Percentiles rank a stretch among this genome's conserved stretches.
Conservation (phyloP, 2,113 vertebrate species). For the Nesoenas mayeri region DNA sequence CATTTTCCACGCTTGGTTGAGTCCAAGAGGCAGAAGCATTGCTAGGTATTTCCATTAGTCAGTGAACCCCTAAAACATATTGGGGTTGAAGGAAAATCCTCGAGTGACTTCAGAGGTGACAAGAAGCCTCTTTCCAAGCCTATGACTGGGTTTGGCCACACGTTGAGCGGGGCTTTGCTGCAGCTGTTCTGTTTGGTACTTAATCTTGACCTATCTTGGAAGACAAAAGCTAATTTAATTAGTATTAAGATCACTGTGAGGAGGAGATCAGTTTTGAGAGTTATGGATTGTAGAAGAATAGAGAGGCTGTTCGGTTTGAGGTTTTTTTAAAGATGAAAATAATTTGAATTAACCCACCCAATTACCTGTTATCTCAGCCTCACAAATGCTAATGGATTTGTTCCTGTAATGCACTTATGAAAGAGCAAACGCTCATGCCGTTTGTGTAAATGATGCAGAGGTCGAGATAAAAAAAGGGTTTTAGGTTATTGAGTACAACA, state of each 20-base stretch:
- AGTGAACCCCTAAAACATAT: neutral
- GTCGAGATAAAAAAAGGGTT: neutral
- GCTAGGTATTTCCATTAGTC: neutral
- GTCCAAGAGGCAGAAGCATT: neutral
- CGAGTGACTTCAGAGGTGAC: neutral
- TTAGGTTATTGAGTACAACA: neutral
- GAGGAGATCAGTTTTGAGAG: neutral
- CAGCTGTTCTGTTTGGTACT: neutral
- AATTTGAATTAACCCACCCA: conserved; percentile 19
- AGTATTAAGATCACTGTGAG: neutral
- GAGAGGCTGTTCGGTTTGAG: neutral
- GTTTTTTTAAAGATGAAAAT: neutral
- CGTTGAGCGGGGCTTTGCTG: neutral
- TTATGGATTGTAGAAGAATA: conserved; percentile 5
- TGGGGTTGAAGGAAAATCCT: neutral
- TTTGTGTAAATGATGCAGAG: neutral
- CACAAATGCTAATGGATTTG: neutral
- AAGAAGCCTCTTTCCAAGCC: neutral
- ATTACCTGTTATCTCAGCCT: conserved; percentile 17
- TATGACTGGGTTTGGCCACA: too few relatives aligned
- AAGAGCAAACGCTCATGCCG: neutral
- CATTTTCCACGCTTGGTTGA: neutral
- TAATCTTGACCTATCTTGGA: conserved; percentile 6
- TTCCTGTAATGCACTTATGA: fast-evolving
- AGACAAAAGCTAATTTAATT: conserved; percentile 47